Evolutionary conservation across 2,113 vertebrate species (phyloP).

Genomic region (Oncorhynchus clarkii): DNA sequence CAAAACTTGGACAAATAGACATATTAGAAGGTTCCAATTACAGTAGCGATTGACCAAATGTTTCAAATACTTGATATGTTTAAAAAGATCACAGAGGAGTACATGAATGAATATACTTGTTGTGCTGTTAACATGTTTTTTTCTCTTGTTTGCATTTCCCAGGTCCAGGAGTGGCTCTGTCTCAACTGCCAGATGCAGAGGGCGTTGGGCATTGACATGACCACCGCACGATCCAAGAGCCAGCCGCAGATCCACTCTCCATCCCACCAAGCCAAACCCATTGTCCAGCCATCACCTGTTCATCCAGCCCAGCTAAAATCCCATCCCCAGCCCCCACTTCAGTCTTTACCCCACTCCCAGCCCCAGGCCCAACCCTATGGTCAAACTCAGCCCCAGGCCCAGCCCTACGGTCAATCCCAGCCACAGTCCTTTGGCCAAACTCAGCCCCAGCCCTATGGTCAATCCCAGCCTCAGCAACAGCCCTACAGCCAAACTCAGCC

Average conservation of each 20-base stretch:
- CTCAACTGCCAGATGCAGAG: slow-evolving; percentile 99
- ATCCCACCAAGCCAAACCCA: slow-evolving; percentile 75
- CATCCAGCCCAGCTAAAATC: slow-evolving; percentile 37
- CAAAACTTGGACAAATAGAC: too few species aligned
- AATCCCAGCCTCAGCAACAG: not conserved
- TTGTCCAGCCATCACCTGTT: slow-evolving; percentile 57
- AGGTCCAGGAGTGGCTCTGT: slow-evolving; percentile 98
- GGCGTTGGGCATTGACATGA: slow-evolving; percentile 98
- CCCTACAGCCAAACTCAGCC: not conserved
- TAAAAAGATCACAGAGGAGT: too few species aligned
- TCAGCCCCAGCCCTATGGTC: slow-evolving; percentile 16
- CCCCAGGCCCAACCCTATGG: not conserved
- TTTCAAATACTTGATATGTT: too few species aligned
- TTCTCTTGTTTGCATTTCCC: slow-evolving; percentile 35
- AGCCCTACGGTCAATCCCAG: slow-evolving; percentile 36
- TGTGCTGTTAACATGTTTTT: not conserved
- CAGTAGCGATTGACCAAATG: too few species aligned
- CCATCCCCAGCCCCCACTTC: not conserved
- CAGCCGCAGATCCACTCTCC: slow-evolving; percentile 93
- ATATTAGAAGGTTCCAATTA: too few species aligned
- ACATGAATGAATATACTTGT: not conserved
- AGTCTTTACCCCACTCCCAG: not conserved
- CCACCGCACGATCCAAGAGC: slow-evolving; percentile 92
- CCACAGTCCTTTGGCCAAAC: slow-evolving; percentile 44
- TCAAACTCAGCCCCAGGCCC: slow-evolving; percentile 33